Percentiles rank a stretch among this genome's conserved stretches.
Evolutionary conservation across 2,797 vertebrate species (phyloP).

Genomic region (Chromobotia macracanthus): DNA sequence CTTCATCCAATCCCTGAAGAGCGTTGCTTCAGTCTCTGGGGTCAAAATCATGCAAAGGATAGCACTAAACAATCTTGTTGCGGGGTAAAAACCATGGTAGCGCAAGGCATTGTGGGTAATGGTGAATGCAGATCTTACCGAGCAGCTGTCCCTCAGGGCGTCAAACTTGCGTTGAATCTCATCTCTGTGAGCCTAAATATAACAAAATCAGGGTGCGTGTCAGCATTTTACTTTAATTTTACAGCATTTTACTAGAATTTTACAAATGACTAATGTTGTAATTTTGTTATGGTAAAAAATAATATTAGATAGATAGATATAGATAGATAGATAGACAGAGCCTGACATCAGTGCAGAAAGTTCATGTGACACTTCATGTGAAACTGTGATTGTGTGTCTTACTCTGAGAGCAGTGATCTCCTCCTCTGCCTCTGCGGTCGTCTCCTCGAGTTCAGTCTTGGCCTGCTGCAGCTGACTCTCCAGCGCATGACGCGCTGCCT

Average conservation of each 20-base stretch:
- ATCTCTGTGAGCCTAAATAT: constrained; percentile 90
- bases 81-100: neutral
- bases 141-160: constrained; percentile 97
- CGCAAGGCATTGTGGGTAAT: constrained; percentile 12
- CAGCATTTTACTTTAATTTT: neutral
- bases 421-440: constrained; percentile 94
- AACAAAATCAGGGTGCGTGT: neutral
- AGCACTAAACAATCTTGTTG: neutral
- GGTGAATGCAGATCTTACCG: constrained; percentile 74
- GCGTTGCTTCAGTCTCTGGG: too few species aligned
- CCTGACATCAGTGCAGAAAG: too few species aligned
- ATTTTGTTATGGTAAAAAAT: too few species aligned
- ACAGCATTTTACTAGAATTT: neutral
- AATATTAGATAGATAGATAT: too few species aligned
- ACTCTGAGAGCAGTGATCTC: constrained; percentile 96
- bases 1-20: neutral
- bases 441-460: constrained; percentile 95
- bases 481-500: constrained; percentile 86
- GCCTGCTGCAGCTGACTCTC: constrained; percentile 92
- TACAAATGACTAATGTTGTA: too few species aligned
- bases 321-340: too few species aligned
- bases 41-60: neutral
- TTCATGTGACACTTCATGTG: too few species aligned
- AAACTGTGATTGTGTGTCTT: constrained; percentile 2
- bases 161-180: constrained; percentile 99